These are phyloP conservation scores for Cantharis flavilabris DNA, from an alignment of 2,888 invertebrate species.

Conservation along the genomic window DNA sequence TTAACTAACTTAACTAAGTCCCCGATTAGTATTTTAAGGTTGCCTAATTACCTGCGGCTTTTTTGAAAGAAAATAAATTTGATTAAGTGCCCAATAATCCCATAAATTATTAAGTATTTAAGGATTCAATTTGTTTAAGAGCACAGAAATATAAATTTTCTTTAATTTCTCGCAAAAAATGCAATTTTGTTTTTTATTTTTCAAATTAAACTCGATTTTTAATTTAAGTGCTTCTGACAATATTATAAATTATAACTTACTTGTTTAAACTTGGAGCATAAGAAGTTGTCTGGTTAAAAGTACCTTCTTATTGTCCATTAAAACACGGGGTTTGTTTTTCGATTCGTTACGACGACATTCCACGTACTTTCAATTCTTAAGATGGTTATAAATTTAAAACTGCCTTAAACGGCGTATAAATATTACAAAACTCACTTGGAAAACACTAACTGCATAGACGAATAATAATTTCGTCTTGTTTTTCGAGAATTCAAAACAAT, in stretches of 20 bases:
- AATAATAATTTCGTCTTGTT: not conserved
- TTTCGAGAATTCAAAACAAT: not conserved
- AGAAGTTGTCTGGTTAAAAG: slow-evolving; percentile 53
- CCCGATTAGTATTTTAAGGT: slow-evolving; percentile 5
- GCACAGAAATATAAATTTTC: not conserved
- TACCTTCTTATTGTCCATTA: slow-evolving; percentile 54
- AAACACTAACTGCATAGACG: slow-evolving; percentile 5
- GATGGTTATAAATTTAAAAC: slow-evolving; percentile 49
- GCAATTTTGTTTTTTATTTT: not conserved
- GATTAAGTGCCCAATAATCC: not conserved
- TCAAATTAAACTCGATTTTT: slow-evolving; percentile 41
- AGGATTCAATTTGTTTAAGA: not conserved
- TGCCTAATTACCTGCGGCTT: slow-evolving; percentile 14
- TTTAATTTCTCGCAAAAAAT: not conserved
- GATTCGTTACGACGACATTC: slow-evolving; percentile 50
- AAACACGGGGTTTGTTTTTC: slow-evolving; percentile 53
- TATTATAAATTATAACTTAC: slow-evolving; percentile 54
- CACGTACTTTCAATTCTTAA: slow-evolving; percentile 52
- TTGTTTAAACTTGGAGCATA: slow-evolving; percentile 44
- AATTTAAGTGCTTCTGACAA: slow-evolving; percentile 51
- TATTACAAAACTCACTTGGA: slow-evolving; percentile 17
- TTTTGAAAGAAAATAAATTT: not conserved
- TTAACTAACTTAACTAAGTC: not conserved
- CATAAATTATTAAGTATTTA: not conserved
- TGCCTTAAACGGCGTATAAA: slow-evolving; percentile 33